Conservation (phyloP, 1,140 invertebrate species). For the Tetramorium parvispinum region DNA sequence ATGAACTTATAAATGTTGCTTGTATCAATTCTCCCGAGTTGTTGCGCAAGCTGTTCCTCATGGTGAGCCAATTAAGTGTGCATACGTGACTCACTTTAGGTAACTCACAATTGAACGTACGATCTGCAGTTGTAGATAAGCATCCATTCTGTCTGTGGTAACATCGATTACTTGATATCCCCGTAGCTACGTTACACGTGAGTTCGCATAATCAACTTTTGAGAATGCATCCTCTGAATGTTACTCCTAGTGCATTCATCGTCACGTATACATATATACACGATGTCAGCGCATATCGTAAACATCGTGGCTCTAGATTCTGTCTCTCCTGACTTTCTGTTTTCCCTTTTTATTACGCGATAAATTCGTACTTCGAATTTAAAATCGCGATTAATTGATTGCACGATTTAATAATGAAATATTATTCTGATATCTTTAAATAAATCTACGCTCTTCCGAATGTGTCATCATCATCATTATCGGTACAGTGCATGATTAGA, state of each 20-base stretch:
- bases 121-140: conserved; percentile 80
- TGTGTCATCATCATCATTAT: background rate
- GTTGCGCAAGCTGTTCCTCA: conserved; percentile 44
- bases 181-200: conserved; percentile 79
- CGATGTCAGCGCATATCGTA: background rate
- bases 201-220: conserved; percentile 73
- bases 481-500: conserved; percentile 38
- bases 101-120: conserved; percentile 75
- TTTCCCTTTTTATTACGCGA: background rate
- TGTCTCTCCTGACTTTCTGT: background rate
- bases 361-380: background rate
- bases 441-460: background rate
- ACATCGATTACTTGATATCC: conserved; percentile 75
- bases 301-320: background rate
- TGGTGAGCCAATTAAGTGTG: conserved; percentile 71
- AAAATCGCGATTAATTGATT: background rate
- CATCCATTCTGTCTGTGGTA: conserved; percentile 77
- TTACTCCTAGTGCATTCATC: conserved; percentile 53
- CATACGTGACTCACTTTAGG: conserved; percentile 42
- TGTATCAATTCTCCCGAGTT: background rate
- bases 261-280: background rate
- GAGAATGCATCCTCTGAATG: conserved; percentile 76
- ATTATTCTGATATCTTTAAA: background rate
- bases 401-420: conserved; percentile 33
- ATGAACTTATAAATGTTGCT: background rate